Percentiles rank a stretch among this genome's conserved stretches.
phyloP scores from a whole-genome alignment of 1,140 invertebrate genomes.

The Frieseomelitta varia region DNA sequence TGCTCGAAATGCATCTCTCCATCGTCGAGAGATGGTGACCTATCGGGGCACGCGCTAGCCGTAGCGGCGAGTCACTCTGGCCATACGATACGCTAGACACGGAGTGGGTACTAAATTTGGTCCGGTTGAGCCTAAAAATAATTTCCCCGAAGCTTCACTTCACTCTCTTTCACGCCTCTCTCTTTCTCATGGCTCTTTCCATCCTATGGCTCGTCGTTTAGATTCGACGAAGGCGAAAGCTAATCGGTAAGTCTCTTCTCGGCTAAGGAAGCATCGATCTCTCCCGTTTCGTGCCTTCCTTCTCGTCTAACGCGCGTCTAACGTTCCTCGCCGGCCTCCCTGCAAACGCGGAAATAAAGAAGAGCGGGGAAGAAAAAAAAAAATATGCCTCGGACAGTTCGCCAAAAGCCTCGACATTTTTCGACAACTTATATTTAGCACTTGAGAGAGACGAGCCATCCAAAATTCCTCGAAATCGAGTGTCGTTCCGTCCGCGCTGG shows the following conservation, averaged over 20 bases:
- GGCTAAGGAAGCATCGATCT: too few relatives aligned
- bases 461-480: not conserved
- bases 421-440: not conserved
- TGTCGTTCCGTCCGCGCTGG: not conserved
- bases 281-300: not conserved
- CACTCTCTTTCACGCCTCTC: constrained; percentile 38
- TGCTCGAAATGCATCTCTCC: constrained; percentile 19
- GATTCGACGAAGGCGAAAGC: constrained; percentile 65
- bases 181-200: constrained; percentile 63
- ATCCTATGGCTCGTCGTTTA: constrained; percentile 51
- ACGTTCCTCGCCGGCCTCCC: not conserved
- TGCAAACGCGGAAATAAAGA: not conserved
- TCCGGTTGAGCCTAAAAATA: constrained; percentile 78
- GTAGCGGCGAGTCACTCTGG: constrained; percentile 57
- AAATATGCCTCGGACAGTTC: not conserved
- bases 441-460: not conserved
- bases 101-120: constrained; percentile 79
- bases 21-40: constrained; percentile 31
- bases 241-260: constrained; percentile 67
- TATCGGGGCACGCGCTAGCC: constrained; percentile 48
- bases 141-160: constrained; percentile 51
- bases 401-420: not conserved
- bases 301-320: not conserved
- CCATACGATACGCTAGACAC: constrained; percentile 77
- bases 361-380: too few relatives aligned